Evolutionary conservation across 2,797 vertebrate genomes (phyloP).

Genomic region (Paratrypauchen microcephalus): DNA sequence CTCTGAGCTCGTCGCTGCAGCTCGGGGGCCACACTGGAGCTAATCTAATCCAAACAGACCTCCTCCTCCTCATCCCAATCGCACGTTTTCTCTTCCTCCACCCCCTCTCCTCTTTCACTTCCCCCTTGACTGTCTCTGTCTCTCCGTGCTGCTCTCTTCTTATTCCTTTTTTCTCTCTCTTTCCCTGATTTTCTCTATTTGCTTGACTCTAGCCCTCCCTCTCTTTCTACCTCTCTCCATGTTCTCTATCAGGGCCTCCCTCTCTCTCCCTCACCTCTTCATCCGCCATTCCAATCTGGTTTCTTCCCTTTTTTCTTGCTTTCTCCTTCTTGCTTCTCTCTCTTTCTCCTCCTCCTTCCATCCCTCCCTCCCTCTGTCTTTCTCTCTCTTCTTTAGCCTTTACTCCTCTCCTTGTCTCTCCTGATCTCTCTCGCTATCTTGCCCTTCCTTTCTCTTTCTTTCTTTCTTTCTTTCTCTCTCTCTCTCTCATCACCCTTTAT

Average conservation of each 20-base stretch:
- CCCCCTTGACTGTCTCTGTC: not conserved
- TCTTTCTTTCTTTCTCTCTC: not conserved
- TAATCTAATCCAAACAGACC: conserved; percentile 49
- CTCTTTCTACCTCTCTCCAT: not conserved
- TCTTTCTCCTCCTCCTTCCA: not conserved
- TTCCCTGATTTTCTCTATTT: too few species aligned
- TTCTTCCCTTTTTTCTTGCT: not conserved
- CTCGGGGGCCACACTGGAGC: not conserved
- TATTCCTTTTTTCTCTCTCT: too few species aligned
- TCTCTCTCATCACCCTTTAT: not conserved
- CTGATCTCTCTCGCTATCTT: not conserved
- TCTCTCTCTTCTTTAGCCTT: too few species aligned
- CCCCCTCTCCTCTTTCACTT: not conserved
- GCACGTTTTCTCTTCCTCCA: conserved; percentile 6
- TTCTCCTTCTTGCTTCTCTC: too few species aligned
- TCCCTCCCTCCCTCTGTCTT: too few species aligned
- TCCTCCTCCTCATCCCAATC: conserved; percentile 49
- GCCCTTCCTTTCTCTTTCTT: not conserved
- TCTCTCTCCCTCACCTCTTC: too few species aligned
- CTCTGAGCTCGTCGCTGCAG: too few species aligned
- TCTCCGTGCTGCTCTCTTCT: too few species aligned
- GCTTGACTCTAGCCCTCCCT: not conserved
- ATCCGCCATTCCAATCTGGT: too few species aligned
- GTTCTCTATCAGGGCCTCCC: not conserved
- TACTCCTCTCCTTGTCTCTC: too few species aligned